Evolutionary conservation across 2,888 invertebrate species (phyloP).

Genomic region (Temnothorax ravouxi): DNA sequence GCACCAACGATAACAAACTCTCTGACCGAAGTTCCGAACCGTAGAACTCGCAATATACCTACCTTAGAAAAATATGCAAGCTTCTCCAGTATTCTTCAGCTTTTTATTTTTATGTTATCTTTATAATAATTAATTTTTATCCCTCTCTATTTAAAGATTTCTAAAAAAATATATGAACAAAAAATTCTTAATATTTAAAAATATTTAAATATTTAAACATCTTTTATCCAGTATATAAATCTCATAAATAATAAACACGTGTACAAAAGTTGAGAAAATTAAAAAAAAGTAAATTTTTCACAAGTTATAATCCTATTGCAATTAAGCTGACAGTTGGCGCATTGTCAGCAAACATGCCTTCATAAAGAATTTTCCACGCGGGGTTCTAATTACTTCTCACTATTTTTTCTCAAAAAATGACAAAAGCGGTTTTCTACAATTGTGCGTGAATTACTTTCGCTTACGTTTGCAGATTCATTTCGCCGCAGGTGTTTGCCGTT

Average conservation of each 20-base stretch:
- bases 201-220: neutral
- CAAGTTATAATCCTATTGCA: constrained; percentile 21
- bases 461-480: constrained; percentile 48
- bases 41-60: constrained; percentile 8
- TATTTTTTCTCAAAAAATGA: constrained; percentile 18
- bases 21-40: constrained; percentile 69
- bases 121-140: neutral
- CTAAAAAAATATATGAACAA: neutral
- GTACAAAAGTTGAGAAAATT: neutral
- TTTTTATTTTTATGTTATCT: neutral
- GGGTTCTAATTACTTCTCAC: constrained; percentile 29
- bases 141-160: neutral
- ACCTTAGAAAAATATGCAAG: constrained; percentile 9
- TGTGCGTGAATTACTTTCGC: constrained; percentile 19
- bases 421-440: constrained; percentile 11
- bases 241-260: neutral
- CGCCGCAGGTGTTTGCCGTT: constrained; percentile 47
- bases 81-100: neutral
- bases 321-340: constrained; percentile 13
- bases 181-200: neutral
- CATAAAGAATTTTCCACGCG: neutral
- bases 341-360: neutral
- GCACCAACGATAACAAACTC: constrained; percentile 80
- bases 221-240: neutral
- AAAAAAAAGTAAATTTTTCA: constrained; percentile 3